Evolutionary conservation across 1,140 invertebrate species (phyloP), one percentile per base, ranked within the genome.

Genomic region (Anadara kagoshimensis): DNA sequence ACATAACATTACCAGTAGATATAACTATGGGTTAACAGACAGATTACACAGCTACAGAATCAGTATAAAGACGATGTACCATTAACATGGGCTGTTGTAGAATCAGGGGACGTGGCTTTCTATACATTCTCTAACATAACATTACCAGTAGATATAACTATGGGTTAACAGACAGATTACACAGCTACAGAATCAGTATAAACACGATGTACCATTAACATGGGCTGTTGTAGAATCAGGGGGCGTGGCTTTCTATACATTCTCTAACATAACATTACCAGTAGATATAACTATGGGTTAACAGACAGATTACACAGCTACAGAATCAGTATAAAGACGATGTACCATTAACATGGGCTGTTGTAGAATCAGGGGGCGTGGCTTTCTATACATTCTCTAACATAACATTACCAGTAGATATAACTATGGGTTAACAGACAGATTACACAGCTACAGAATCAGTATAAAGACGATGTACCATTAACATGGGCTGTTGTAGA

Each of bases 201-300:
- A 70, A 18, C 83, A 86, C 65, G 67, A 71, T 47, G 80, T 83
- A 24, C 76, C 82, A 18, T 49, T 87, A 22, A 81, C 81, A 47
- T 82, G 86, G 77, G 86, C 86, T 36, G 81, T 86, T n/a, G 81
- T 85, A 16, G 83, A 85, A 49, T 72, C 70, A 74, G n/a, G 87
- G 86, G 26, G 84, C 49, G 80, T 87, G 57, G 79, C 82, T 10
- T 86, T 88, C 70, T 84, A 83, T 41, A 24, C n/a, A 16, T 64
- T 64, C 51, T 51, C 62, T 36, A 18, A 64, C 11, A 29, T 53
- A 12, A 1, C 26, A 5, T 51, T 64, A 20, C 62, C 62, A 4
- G 49, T 41, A 2, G 29, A 36, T 36, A 7, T 36, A 36, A 36
- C 29, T 3, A 36, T 36, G 29, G 29, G 29, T 3, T 36, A 36